These are phyloP conservation scores for Mionectes olivaceus DNA, from an alignment of 2,797 vertebrate species.

Conservation along the genomic window DNA sequence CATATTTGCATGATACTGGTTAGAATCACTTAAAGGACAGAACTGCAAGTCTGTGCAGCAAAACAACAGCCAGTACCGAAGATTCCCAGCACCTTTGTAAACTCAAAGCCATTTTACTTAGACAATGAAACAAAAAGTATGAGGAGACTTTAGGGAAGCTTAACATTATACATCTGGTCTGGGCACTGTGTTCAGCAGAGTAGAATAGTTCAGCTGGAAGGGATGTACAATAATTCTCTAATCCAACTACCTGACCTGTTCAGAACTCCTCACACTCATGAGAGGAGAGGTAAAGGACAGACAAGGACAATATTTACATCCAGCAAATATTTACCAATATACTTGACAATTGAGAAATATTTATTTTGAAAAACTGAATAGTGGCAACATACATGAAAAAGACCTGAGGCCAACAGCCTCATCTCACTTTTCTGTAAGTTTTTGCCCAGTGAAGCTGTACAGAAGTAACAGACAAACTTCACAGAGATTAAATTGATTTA, in stretches of 20 bases:
- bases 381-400: background rate
- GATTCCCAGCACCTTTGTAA: background rate
- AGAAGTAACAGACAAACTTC: background rate
- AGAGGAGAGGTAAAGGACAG: too few relatives aligned
- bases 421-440: background rate
- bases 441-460: background rate
- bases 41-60: background rate
- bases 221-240: fast-evolving
- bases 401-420: background rate
- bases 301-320: too few relatives aligned
- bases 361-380: background rate
- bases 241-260: background rate
- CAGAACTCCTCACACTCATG: background rate
- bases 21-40: background rate
- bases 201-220: background rate
- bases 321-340: too few relatives aligned
- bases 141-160: too few relatives aligned
- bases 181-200: too few relatives aligned
- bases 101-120: background rate
- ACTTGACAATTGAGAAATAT: too few relatives aligned
- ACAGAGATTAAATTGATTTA: background rate
- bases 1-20: too few relatives aligned
- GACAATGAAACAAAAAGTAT: background rate
- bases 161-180: too few relatives aligned
- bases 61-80: background rate